These are phyloP conservation scores for Agriopis marginaria DNA, from an alignment of 2,888 invertebrate genomes.

Conservation along the genomic window DNA sequence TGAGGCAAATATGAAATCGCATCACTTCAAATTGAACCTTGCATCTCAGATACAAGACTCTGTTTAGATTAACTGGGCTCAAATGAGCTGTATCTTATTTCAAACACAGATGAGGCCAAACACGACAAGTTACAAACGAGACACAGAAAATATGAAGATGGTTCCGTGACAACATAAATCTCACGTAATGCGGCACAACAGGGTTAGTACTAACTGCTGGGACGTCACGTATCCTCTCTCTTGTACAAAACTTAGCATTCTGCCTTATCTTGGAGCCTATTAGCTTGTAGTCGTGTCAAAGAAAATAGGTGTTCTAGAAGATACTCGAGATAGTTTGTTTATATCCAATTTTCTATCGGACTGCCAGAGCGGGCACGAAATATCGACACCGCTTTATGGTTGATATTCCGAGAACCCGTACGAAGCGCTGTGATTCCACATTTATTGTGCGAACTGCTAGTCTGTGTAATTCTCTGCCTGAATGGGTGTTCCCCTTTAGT, in stretches of 20 bases:
- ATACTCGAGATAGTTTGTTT: background rate
- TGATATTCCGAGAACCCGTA: no score
- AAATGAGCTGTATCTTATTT: constrained; percentile 16
- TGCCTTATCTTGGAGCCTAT: constrained; percentile 1
- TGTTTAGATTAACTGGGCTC: background rate
- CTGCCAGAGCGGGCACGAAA: no score
- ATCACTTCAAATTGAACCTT: constrained; percentile 7
- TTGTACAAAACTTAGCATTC: constrained; percentile 5
- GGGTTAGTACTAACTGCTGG: constrained; percentile 8
- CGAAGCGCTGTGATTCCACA: no score
- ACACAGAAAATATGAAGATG: constrained; percentile 29
- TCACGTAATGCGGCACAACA: constrained; percentile 23
- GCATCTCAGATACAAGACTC: background rate
- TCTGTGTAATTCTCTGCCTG: no score
- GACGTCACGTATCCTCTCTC: constrained; percentile 15
- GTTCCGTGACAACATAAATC: constrained; percentile 30
- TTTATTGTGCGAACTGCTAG: no score
- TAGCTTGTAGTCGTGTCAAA: constrained; percentile 4
- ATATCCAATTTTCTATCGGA: background rate
- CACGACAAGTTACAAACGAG: constrained; percentile 24
- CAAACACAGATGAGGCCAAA: constrained; percentile 22
- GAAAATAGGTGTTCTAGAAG: constrained; percentile 3
- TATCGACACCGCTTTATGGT: no score
- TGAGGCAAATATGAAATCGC: background rate
- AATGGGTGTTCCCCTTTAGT: no score